A percentile compares a stretch with the other conserved stretches of the same genome.
Evolutionary conservation across 2,113 vertebrate species (phyloP).

Genomic region (Gymnocephalus cernua): DNA sequence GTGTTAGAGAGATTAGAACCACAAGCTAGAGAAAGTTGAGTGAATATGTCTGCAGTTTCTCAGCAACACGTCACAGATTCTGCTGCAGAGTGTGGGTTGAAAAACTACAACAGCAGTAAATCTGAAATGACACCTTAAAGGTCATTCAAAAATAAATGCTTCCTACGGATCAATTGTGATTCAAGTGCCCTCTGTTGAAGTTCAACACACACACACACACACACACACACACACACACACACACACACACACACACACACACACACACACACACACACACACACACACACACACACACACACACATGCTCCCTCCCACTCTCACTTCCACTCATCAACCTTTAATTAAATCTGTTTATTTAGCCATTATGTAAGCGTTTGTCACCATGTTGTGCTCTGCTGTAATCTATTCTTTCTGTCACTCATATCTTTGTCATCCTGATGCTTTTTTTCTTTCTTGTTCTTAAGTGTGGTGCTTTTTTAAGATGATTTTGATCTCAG

Average conservation of each 20-base stretch:
- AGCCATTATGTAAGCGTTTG: conserved; percentile 31
- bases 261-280: conserved; percentile 6
- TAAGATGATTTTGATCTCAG: background rate
- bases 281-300: conserved; percentile 21
- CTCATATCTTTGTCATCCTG: conserved; percentile 12
- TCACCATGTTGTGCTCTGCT: conserved; percentile 17
- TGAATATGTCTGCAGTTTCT: conserved; percentile 17
- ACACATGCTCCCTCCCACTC: background rate
- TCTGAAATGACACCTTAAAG: conserved; percentile 45
- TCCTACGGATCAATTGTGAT: conserved; percentile 38
- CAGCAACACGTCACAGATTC: background rate
- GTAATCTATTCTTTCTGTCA: conserved; percentile 25
- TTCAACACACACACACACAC: conserved; percentile 9
- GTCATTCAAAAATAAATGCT: conserved; percentile 54
- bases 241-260: background rate
- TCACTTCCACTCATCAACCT: conserved; percentile 23
- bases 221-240: background rate
- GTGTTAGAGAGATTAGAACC: background rate
- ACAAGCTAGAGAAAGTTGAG: background rate
- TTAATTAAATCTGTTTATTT: conserved; percentile 49
- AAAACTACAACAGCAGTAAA: conserved; percentile 13
- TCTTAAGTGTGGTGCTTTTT: conserved; percentile 13
- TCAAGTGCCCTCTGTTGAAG: conserved; percentile 23
- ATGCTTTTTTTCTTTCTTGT: background rate
- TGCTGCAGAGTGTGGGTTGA: background rate